Percentiles rank a stretch among this genome's conserved stretches.
Conservation (phyloP, 2,888 invertebrate species). For the Heterodera filipjevi region DNA sequence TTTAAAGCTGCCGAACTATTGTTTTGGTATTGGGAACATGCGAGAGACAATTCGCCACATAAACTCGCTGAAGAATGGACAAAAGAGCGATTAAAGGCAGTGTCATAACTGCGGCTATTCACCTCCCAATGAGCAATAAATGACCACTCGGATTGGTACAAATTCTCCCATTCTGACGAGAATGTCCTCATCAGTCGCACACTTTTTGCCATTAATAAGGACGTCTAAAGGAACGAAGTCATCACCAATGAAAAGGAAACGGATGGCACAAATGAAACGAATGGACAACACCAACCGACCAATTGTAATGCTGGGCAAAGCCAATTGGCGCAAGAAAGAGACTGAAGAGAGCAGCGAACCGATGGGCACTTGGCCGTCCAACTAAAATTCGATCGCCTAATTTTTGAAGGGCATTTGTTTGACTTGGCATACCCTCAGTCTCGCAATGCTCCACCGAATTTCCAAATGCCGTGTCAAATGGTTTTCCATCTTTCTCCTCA, state of each 20-base stretch:
- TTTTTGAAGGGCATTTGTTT: not conserved
- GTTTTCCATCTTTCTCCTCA: slow-evolving; percentile 54
- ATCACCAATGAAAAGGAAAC: not conserved
- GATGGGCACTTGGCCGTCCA: slow-evolving; percentile 61
- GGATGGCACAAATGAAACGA: not conserved
- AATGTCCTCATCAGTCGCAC: slow-evolving; percentile 58
- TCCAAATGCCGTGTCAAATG: slow-evolving; percentile 61
- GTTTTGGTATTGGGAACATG: slow-evolving; percentile 59
- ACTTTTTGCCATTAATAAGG: slow-evolving; percentile 49
- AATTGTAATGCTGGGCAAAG: slow-evolving; percentile 59
- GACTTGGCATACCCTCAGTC: slow-evolving; percentile 42
- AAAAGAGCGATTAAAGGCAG: not conserved
- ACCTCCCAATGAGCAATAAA: slow-evolving; percentile 57
- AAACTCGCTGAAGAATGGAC: not conserved
- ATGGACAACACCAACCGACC: slow-evolving; percentile 43
- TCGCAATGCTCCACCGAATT: slow-evolving; percentile 60
- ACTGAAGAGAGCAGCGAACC: slow-evolving; percentile 62
- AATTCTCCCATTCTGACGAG: slow-evolving; percentile 55
- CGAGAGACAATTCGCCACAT: slow-evolving; percentile 48
- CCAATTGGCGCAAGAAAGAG: slow-evolving; percentile 61
- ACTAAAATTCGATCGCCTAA: slow-evolving; percentile 37
- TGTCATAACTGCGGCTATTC: not conserved
- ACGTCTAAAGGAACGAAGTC: slow-evolving; percentile 44
- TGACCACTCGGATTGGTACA: slow-evolving; percentile 46
- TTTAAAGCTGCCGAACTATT: slow-evolving; percentile 45